Evolutionary conservation across 2,797 vertebrate genomes (phyloP).

Genomic region (Thunnus albacares): DNA sequence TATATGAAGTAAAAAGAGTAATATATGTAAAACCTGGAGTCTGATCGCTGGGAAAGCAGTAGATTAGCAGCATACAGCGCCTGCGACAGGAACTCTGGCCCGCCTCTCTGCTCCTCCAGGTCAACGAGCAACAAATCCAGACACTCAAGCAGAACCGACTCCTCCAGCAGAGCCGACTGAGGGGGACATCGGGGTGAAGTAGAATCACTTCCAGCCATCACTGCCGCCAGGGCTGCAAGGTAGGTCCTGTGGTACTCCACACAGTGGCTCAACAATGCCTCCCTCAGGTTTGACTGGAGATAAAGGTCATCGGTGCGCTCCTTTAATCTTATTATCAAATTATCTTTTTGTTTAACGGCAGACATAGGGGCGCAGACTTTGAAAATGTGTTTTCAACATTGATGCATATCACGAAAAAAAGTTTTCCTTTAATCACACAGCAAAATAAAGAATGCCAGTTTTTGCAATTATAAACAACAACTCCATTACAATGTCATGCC

Average conservation of each 20-base stretch:
- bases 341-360: too few relatives aligned
- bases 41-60: slow-evolving; percentile 82
- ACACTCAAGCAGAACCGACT: slow-evolving; percentile 74
- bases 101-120: slow-evolving; percentile 82
- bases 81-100: slow-evolving; percentile 86
- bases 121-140: slow-evolving; percentile 83
- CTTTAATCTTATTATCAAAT: not conserved
- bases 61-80: slow-evolving; percentile 83
- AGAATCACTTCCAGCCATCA: slow-evolving; percentile 54
- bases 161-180: slow-evolving; percentile 15
- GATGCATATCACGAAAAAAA: not conserved
- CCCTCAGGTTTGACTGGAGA: slow-evolving; percentile 83
- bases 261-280: slow-evolving; percentile 73
- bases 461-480: not conserved
- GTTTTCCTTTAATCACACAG: not conserved
- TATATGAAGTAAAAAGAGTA: not conserved
- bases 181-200: slow-evolving; percentile 55
- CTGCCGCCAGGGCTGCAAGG: slow-evolving; percentile 85
- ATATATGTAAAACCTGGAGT: slow-evolving; percentile 46
- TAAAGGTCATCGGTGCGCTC: slow-evolving; percentile 1
- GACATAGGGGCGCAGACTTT: not conserved
- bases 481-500: too few relatives aligned
- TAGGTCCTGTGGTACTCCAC: slow-evolving; percentile 84
- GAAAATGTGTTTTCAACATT: not conserved
- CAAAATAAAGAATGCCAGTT: not conserved